Conservation (phyloP, 1,140 invertebrate species). For the Dufourea novaeangliae region DNA sequence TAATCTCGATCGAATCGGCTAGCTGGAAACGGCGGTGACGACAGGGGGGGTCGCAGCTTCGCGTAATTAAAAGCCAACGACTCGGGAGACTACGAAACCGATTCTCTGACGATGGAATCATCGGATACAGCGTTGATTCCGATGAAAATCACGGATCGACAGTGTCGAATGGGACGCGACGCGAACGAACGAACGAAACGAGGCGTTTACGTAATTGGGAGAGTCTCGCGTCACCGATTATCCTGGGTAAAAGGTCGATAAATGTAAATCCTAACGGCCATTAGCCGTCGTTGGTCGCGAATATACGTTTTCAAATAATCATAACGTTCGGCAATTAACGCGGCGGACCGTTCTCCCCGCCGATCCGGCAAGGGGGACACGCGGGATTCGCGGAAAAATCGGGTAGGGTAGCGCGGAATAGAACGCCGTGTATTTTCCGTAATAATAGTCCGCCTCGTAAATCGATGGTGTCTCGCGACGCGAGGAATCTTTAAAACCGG, state of each 20-base stretch:
- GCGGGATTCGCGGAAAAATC: constrained; percentile 5
- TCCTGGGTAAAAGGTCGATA: constrained; percentile 34
- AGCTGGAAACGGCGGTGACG: no score
- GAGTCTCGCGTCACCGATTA: constrained; percentile 8
- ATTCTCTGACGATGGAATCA: not conserved
- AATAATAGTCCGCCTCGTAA: not conserved
- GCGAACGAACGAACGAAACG: constrained; percentile 3
- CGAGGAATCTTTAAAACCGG: not conserved
- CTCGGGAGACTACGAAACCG: not conserved
- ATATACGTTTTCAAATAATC: constrained; percentile 39
- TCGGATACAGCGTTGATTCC: not conserved
- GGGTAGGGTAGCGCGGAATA: no score
- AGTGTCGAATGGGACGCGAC: not conserved
- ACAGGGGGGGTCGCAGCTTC: not conserved
- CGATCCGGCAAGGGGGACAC: not conserved
- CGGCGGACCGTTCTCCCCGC: not conserved
- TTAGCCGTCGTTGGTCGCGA: constrained; percentile 14
- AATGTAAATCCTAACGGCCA: constrained; percentile 40
- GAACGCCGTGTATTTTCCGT: no score
- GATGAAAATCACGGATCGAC: constrained; percentile 21
- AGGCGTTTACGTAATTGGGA: constrained; percentile 31
- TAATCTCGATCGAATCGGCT: not conserved
- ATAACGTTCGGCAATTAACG: constrained; percentile 40
- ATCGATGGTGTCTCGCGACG: not conserved
- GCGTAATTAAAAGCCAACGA: constrained; percentile 5